phyloP scores from a whole-genome alignment of 2,888 invertebrate genomes.

The Trilocha varians region DNA sequence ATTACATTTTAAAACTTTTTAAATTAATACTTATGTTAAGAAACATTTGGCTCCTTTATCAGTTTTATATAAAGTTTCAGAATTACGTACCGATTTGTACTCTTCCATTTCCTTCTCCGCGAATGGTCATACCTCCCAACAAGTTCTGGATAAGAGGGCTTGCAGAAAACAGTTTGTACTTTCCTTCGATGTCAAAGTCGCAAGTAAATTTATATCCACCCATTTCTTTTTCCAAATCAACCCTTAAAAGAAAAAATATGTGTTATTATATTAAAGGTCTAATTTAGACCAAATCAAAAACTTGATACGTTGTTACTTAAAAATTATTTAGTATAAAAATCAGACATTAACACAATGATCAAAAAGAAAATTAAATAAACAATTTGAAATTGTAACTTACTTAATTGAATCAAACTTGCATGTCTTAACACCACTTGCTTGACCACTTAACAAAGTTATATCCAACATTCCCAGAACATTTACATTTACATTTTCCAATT shows the following conservation, averaged over 20 bases:
- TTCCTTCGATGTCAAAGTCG: conserved; percentile 28
- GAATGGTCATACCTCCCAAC: conserved; percentile 18
- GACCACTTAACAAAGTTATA: conserved; percentile 28
- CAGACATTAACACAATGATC: too few species aligned
- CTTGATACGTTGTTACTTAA: too few species aligned
- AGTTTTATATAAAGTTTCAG: too few species aligned
- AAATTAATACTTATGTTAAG: too few species aligned
- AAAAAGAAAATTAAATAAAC: too few species aligned
- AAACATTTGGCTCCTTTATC: too few species aligned
- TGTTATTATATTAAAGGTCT: conserved; percentile 4
- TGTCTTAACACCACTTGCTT: conserved; percentile 28
- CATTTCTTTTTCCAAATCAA: conserved; percentile 22
- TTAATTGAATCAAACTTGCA: conserved; percentile 18
- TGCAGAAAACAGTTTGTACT: conserved; percentile 18
- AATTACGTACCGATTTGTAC: conserved; percentile 22
- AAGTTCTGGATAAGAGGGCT: conserved; percentile 20
- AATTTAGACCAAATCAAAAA: not conserved
- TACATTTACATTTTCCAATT: conserved; percentile 22
- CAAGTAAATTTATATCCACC: conserved; percentile 27
- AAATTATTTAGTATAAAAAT: too few species aligned
- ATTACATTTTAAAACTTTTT: too few species aligned
- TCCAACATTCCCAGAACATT: conserved; percentile 21
- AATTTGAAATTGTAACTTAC: not conserved
- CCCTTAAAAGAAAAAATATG: conserved; percentile 13
- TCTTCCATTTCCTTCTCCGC: conserved; percentile 31